Evolutionary conservation across 2,113 vertebrate species (phyloP).

Genomic region (Diphyllodes magnificus): DNA sequence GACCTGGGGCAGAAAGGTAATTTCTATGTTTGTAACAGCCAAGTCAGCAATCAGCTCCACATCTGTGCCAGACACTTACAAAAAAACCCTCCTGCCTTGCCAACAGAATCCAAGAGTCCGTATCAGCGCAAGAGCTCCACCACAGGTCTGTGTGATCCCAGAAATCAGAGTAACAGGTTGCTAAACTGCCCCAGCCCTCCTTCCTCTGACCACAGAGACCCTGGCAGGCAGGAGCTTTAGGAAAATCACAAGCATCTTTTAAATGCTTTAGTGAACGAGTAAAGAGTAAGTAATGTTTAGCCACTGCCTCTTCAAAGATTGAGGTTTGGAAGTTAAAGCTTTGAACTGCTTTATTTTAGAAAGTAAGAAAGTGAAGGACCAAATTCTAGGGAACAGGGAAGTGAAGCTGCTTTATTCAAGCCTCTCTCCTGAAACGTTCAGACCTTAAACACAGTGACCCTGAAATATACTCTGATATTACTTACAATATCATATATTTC

Average conservation of each 20-base stretch:
- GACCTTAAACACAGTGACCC: background rate
- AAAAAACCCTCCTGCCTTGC: background rate
- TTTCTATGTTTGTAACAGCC: background rate
- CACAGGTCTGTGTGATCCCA: background rate
- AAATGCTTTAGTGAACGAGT: background rate
- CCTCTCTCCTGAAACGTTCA: background rate
- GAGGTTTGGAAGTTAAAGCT: background rate
- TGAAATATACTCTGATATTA: conserved; percentile 1
- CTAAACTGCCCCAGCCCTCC: background rate
- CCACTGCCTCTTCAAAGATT: background rate
- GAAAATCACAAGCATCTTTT: background rate
- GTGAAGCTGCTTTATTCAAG: background rate
- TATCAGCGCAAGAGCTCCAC: background rate
- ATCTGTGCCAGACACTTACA: background rate
- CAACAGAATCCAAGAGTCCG: background rate
- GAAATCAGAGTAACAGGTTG: background rate
- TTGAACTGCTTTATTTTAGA: background rate
- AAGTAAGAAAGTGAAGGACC: background rate
- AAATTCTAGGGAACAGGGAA: background rate
- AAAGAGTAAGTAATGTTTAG: background rate
- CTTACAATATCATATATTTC: conserved; percentile 88
- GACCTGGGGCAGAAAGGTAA: background rate
- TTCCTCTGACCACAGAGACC: background rate
- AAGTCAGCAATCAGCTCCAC: background rate
- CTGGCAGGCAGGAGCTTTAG: background rate